These are phyloP conservation scores for Acanthopleura granulata DNA, from an alignment of 2,888 invertebrate species.

Conservation along the genomic window DNA sequence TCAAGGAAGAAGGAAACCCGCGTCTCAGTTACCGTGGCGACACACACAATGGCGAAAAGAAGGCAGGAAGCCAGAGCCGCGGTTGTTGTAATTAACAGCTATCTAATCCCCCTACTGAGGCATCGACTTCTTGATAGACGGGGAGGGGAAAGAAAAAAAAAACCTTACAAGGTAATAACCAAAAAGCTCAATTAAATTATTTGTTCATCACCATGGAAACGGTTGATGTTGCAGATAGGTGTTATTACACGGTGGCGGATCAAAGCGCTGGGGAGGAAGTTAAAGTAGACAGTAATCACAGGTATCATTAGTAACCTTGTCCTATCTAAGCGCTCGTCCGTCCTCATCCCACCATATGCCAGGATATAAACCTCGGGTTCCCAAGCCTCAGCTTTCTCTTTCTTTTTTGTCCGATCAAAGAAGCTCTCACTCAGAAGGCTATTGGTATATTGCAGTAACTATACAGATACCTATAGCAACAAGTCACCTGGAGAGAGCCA, in stretches of 20 bases:
- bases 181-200: background rate
- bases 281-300: background rate
- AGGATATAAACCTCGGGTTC: too few relatives aligned
- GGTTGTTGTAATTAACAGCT: constrained; percentile 2
- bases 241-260: background rate
- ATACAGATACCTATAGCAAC: too few relatives aligned
- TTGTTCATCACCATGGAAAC: background rate
- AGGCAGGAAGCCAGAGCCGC: background rate
- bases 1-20: too few relatives aligned
- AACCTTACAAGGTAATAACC: background rate
- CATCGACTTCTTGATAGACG: background rate
- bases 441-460: too few relatives aligned
- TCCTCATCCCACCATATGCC: too few relatives aligned
- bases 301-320: background rate
- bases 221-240: background rate
- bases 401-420: too few relatives aligned
- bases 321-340: too few relatives aligned
- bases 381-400: too few relatives aligned
- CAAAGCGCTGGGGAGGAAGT: background rate
- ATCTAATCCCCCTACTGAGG: background rate
- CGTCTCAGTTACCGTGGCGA: background rate
- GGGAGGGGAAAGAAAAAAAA: background rate
- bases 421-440: too few relatives aligned
- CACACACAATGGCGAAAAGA: background rate
- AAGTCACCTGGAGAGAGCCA: too few relatives aligned